phyloP scores from a whole-genome alignment of 1,140 invertebrate species.

The Lamellibrachia luymesi region DNA sequence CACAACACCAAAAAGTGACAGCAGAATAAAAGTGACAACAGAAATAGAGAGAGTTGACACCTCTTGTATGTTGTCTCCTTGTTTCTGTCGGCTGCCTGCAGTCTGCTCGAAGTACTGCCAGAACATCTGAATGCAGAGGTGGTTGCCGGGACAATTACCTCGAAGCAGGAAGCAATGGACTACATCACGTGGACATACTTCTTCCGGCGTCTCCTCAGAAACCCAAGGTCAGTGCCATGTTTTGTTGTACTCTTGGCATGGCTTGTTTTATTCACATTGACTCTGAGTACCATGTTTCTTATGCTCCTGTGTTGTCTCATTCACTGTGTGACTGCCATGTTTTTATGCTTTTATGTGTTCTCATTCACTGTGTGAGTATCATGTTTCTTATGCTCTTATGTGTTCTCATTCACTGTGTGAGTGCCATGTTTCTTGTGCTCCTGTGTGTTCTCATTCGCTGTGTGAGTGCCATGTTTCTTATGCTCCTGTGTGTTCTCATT shows the following conservation, averaged over 20 bases:
- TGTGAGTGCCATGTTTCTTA: neutral
- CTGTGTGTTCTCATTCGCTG: neutral
- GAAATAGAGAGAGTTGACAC: too few species aligned
- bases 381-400: conserved; percentile 2
- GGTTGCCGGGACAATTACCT: conserved; percentile 85
- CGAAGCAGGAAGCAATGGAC: conserved; percentile 91
- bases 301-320: neutral
- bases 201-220: conserved; percentile 87
- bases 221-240: conserved; percentile 67
- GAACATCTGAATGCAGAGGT: conserved; percentile 99
- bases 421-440: too few species aligned
- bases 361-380: neutral
- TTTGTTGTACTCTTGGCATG: neutral
- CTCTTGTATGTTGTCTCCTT: neutral
- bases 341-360: neutral
- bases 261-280: neutral
- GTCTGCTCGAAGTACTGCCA: conserved; percentile 81
- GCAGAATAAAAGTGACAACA: too few species aligned
- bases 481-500: too few species aligned
- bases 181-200: conserved; percentile 99
- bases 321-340: conserved; percentile 1
- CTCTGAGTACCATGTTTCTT: conserved; percentile 28
- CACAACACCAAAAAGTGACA: too few species aligned
- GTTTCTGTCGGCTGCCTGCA: conserved; percentile 47
- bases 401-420: neutral